Percentiles rank a stretch among this genome's conserved stretches.
Conservation (phyloP, 1,140 invertebrate genomes). For the Laupala kohalensis region DNA sequence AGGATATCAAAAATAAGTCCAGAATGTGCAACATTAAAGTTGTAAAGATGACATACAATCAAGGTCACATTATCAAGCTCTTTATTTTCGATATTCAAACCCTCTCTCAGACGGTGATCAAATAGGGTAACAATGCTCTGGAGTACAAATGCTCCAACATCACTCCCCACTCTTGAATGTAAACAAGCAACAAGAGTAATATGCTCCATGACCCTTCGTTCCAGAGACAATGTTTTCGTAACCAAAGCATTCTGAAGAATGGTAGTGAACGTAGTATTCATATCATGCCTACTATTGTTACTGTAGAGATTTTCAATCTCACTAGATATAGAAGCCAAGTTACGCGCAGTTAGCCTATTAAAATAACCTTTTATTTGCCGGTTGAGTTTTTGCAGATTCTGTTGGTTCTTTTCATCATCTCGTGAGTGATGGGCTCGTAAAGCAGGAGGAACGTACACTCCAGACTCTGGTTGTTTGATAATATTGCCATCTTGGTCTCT, state of each 20-base stretch:
- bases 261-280: conserved; percentile 60
- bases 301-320: conserved; percentile 55
- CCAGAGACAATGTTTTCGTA: conserved; percentile 46
- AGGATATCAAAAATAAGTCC: conserved; percentile 67
- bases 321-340: not conserved
- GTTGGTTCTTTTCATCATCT: not conserved
- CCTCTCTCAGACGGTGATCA: conserved; percentile 37
- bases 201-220: conserved; percentile 71
- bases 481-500: not conserved
- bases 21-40: conserved; percentile 73
- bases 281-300: conserved; percentile 60
- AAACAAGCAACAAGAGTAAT: conserved; percentile 68
- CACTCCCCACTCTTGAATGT: conserved; percentile 79
- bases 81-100: conserved; percentile 55
- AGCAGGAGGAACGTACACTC: not conserved
- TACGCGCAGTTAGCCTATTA: not conserved
- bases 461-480: not conserved
- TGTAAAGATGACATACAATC: conserved; percentile 71
- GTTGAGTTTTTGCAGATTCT: not conserved
- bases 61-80: conserved; percentile 71
- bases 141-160: conserved; percentile 42
- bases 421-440: not conserved
- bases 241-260: conserved; percentile 58
- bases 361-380: not conserved
- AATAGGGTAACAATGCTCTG: conserved; percentile 53